Conservation (phyloP, 2,888 invertebrate species). For the Drosophila robusta region DNA sequence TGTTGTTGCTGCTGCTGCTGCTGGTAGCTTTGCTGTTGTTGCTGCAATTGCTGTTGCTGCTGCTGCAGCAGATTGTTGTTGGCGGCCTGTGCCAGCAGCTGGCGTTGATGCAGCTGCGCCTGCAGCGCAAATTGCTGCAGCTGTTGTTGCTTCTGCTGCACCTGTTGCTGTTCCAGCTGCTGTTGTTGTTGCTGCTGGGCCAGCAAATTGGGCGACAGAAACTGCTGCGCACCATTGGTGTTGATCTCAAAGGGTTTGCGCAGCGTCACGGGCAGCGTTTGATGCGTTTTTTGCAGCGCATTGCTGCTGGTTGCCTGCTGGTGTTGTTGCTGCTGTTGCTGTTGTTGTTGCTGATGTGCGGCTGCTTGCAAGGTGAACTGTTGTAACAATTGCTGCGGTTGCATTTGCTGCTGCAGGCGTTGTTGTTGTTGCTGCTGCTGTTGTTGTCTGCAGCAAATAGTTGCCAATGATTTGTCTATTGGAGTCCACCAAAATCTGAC, state of each 20-base stretch:
- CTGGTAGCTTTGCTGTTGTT: constrained; percentile 55
- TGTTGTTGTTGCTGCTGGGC: constrained; percentile 64
- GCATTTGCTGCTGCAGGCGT: constrained; percentile 63
- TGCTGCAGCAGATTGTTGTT: constrained; percentile 70
- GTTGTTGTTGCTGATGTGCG: constrained; percentile 67
- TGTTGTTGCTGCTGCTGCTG: constrained; percentile 51
- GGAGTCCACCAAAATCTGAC: constrained; percentile 83
- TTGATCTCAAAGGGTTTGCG: constrained; percentile 74
- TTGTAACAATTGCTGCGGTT: constrained; percentile 53
- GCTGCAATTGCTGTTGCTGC: constrained; percentile 54
- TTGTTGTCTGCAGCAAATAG: constrained; percentile 76
- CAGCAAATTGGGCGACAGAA: constrained; percentile 61
- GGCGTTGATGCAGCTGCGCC: constrained; percentile 73
- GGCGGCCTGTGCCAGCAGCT: constrained; percentile 71
- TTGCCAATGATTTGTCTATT: constrained; percentile 84
- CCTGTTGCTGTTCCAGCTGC: constrained; percentile 57
- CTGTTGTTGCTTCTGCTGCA: constrained; percentile 73
- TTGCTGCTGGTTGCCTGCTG: constrained; percentile 72
- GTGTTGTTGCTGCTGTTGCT: constrained; percentile 58
- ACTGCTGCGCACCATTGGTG: constrained; percentile 78
- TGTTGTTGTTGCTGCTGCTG: constrained; percentile 70
- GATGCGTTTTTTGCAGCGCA: constrained; percentile 52
- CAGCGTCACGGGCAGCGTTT: constrained; percentile 69
- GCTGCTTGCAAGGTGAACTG: constrained; percentile 65
- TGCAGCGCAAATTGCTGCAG: constrained; percentile 80